Evolutionary conservation across 2,888 invertebrate genomes (phyloP).

Genomic region (Pristionchus fissidentatus): DNA sequence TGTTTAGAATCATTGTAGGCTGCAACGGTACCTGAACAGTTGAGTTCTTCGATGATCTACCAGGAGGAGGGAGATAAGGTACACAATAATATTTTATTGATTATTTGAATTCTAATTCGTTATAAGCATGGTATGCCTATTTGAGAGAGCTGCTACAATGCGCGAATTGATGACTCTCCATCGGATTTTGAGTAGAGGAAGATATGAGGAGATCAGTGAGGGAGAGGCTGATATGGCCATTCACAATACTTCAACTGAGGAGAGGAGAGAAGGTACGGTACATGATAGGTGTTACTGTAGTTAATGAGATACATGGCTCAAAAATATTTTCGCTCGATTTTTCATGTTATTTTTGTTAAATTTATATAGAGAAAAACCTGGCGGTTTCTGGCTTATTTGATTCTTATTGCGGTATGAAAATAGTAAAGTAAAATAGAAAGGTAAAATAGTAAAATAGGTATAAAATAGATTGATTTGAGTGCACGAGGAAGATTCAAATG

Average conservation of each 20-base stretch:
- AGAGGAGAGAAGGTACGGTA: neutral
- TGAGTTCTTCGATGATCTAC: neutral
- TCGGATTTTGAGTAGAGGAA: constrained; percentile 18
- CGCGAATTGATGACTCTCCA: constrained; percentile 27
- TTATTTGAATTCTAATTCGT: constrained; percentile 1
- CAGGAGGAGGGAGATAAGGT: constrained; percentile 28
- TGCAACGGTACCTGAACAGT: neutral
- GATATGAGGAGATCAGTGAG: constrained; percentile 42
- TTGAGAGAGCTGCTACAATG: constrained; percentile 38
- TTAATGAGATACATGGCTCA: constrained; percentile 5
- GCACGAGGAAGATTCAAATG: neutral
- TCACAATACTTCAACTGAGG: constrained; percentile 28
- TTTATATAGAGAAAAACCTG: no score
- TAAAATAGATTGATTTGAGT: neutral
- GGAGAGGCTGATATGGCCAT: constrained; percentile 32
- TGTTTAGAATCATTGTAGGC: neutral
- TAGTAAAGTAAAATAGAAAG: neutral
- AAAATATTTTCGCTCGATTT: neutral
- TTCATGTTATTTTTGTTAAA: neutral
- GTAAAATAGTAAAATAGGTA: neutral
- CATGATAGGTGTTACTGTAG: neutral
- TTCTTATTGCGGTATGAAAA: no score
- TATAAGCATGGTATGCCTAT: neutral
- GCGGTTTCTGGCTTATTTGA: no score
- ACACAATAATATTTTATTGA: neutral